A percentile compares a stretch with the other conserved stretches of the same genome.
Conservation (phyloP, 2,113 vertebrate genomes). For the Cynocephalus volans region DNA sequence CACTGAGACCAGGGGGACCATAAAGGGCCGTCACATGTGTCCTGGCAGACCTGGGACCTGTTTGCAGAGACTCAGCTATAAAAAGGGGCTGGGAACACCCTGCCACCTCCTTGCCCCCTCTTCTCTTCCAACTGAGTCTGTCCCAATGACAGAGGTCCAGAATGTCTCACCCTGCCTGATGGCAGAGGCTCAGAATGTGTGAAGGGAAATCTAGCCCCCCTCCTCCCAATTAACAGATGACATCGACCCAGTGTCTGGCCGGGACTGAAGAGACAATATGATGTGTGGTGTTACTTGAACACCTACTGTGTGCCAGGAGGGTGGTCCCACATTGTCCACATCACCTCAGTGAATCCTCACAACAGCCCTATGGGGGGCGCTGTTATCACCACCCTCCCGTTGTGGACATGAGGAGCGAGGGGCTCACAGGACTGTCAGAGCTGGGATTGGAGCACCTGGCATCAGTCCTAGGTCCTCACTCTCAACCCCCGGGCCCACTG, state of each 20-base stretch:
- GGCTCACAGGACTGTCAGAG: not conserved
- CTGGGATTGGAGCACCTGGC: not conserved
- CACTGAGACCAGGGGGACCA: fast-evolving
- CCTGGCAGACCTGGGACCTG: not conserved
- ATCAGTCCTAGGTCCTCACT: not conserved
- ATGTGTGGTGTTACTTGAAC: not conserved
- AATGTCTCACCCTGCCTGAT: not conserved
- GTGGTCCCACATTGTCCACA: not conserved
- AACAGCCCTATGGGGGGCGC: fast-evolving
- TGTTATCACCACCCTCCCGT: fast-evolving
- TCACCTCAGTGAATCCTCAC: not conserved
- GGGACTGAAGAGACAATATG: fast-evolving
- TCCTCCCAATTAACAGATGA: not conserved
- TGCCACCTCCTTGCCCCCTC: not conserved
- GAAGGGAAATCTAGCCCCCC: not conserved
- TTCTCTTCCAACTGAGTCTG: not conserved
- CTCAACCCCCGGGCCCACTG: no score
- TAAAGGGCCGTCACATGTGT: not conserved
- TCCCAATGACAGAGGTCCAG: not conserved
- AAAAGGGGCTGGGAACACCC: not conserved
- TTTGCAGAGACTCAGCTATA: not conserved
- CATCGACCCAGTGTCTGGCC: not conserved
- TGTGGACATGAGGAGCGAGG: not conserved
- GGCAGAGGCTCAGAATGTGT: not conserved
- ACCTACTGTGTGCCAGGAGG: not conserved